A percentile compares a stretch with the other conserved stretches of the same genome.
These are phyloP conservation scores for Candidula unifasciata DNA, from an alignment of 2,888 invertebrate species.

Conservation along the genomic window DNA sequence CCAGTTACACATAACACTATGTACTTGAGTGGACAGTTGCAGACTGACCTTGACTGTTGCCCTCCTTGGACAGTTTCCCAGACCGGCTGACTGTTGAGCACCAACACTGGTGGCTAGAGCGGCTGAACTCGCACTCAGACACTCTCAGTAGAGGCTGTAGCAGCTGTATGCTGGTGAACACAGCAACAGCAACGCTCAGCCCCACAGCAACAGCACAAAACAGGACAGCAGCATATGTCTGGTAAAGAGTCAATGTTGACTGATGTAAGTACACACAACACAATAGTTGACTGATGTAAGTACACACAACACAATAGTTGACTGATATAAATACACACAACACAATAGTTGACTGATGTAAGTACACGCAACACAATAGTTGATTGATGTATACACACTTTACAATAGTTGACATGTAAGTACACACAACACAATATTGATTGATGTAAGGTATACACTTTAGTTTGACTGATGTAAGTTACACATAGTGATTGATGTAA, in stretches of 20 bases:
- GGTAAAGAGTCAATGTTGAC: background rate
- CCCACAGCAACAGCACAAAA: conserved; percentile 40
- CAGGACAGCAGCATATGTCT: conserved; percentile 32
- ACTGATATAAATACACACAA: no score
- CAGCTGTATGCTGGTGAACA: conserved; percentile 67
- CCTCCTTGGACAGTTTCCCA: conserved; percentile 51
- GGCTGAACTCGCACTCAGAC: conserved; percentile 59
- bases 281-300: no score
- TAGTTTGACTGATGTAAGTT: no score
- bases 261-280: background rate
- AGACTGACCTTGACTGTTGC: background rate
- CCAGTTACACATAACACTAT: no score
- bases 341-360: no score
- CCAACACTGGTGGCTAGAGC: conserved; percentile 56
- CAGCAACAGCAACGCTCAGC: conserved; percentile 61
- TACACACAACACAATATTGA: no score
- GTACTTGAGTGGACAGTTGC: background rate
- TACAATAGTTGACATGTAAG: no score
- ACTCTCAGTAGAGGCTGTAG: conserved; percentile 63
- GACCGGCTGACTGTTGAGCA: conserved; percentile 59
- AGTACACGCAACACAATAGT: no score
- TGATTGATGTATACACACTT: no score
- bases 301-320: no score
- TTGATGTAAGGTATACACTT: no score
- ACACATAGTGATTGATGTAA: no score